A percentile compares a stretch with the other conserved stretches of the same genome.
These are phyloP conservation scores for Oncorhynchus keta DNA, from an alignment of 2,113 vertebrate species.

Conservation along the genomic window DNA sequence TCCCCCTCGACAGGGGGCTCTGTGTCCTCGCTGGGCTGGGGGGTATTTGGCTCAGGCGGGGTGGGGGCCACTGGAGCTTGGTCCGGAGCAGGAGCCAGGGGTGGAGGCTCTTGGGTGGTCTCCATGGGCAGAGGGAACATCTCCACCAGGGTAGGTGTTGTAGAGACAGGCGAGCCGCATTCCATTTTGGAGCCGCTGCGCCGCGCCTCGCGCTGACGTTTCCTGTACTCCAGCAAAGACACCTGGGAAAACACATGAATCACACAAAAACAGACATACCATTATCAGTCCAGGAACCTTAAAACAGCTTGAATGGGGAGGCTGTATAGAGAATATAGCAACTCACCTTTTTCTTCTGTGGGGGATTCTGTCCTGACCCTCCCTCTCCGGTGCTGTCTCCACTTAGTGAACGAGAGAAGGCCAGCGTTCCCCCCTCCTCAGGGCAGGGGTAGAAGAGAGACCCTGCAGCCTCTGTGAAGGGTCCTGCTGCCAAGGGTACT, in stretches of 20 bases:
- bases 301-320: not conserved
- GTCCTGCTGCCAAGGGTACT: slow-evolving; percentile 9
- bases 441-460: slow-evolving; percentile 82
- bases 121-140: slow-evolving; percentile 63
- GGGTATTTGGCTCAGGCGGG: slow-evolving; percentile 47
- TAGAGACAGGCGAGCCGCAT: slow-evolving; percentile 79
- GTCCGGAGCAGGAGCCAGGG: slow-evolving; percentile 27
- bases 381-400: slow-evolving; percentile 82
- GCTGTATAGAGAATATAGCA: not conserved
- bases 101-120: slow-evolving; percentile 51
- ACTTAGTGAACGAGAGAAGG: slow-evolving; percentile 71
- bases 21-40: slow-evolving; percentile 56
- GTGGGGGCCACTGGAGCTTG: not conserved
- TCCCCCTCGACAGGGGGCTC: slow-evolving; percentile 64
- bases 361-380: slow-evolving; percentile 88
- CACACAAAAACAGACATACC: not conserved
- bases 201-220: slow-evolving; percentile 93
- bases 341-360: slow-evolving; percentile 97
- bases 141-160: slow-evolving; percentile 62
- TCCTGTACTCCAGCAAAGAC: slow-evolving; percentile 94
- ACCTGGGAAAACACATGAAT: slow-evolving; percentile 75
- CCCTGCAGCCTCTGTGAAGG: slow-evolving; percentile 64
- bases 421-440: slow-evolving; percentile 79
- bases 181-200: slow-evolving; percentile 95
- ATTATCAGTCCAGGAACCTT: not conserved